Percentiles rank a stretch among this genome's conserved stretches.
phyloP scores from a whole-genome alignment of 2,888 invertebrate genomes.

The Amiota communis region DNA sequence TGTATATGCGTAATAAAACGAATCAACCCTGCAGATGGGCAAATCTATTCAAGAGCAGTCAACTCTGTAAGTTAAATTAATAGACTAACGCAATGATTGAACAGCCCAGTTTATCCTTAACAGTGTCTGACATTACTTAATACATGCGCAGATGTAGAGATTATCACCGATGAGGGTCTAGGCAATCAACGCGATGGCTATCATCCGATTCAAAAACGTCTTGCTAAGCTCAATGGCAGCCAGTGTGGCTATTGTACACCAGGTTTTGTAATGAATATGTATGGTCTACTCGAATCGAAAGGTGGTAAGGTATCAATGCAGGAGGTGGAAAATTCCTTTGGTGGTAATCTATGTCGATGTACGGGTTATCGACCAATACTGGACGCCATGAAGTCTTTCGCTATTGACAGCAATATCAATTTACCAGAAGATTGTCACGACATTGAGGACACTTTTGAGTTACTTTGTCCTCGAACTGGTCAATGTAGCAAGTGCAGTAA shows the following conservation, averaged over 20 bases:
- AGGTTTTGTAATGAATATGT: constrained; percentile 84
- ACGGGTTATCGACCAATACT: constrained; percentile 85
- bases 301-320: constrained; percentile 75
- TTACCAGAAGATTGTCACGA: constrained; percentile 72
- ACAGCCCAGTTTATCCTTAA: not conserved
- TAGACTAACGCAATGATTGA: not conserved
- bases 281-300: constrained; percentile 74
- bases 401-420: constrained; percentile 75
- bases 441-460: constrained; percentile 65
- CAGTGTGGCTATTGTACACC: constrained; percentile 84
- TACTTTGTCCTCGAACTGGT: constrained; percentile 51
- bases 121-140: constrained; percentile 79
- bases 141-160: constrained; percentile 79
- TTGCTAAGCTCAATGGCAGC: constrained; percentile 79
- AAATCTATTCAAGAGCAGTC: constrained; percentile 74
- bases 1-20: constrained; percentile 75
- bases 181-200: constrained; percentile 79
- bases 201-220: constrained; percentile 78
- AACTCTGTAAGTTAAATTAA: constrained; percentile 76
- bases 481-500: constrained; percentile 59
- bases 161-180: constrained; percentile 82
- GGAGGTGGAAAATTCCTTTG: constrained; percentile 83
- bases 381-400: constrained; percentile 84
- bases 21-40: constrained; percentile 52
- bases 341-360: constrained; percentile 84